A percentile compares a stretch with the other conserved stretches of the same genome.
Conservation (phyloP, 2,888 invertebrate species). For the Piscicola geometra region DNA sequence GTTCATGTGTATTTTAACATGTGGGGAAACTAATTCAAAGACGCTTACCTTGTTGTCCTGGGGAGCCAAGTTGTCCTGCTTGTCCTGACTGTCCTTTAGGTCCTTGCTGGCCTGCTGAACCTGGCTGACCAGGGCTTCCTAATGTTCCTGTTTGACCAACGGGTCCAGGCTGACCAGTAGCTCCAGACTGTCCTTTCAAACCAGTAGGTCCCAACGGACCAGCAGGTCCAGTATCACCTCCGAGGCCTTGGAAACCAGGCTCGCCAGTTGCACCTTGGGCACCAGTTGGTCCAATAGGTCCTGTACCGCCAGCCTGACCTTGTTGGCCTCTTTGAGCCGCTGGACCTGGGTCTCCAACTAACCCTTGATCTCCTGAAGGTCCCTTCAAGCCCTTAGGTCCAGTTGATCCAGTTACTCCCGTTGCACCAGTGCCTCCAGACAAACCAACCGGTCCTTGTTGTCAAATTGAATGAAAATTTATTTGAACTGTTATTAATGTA, state of each 20-base stretch:
- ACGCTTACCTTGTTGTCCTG: conserved; percentile 29
- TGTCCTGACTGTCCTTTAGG: conserved; percentile 35
- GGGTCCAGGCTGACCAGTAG: conserved; percentile 34
- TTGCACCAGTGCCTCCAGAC: conserved; percentile 35
- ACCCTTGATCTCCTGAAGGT: conserved; percentile 36
- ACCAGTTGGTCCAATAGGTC: conserved; percentile 35
- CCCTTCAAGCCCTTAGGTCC: conserved; percentile 36
- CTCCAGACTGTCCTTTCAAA: conserved; percentile 17
- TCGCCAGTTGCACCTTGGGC: conserved; percentile 40
- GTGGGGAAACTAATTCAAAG: too few species aligned
- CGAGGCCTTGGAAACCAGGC: conserved; percentile 24
- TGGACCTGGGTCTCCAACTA: conserved; percentile 24
- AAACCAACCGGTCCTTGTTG: conserved; percentile 34
- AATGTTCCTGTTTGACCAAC: conserved; percentile 36
- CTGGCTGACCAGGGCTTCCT: conserved; percentile 38
- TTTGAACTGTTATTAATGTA: too few species aligned
- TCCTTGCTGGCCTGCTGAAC: conserved; percentile 49
- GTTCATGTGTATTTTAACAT: too few species aligned
- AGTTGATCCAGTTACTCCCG: conserved; percentile 32
- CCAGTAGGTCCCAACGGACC: conserved; percentile 1
- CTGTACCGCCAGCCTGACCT: conserved; percentile 21
- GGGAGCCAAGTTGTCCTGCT: conserved; percentile 35
- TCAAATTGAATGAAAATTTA: too few species aligned
- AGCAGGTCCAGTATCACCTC: neutral
- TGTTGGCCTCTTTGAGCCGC: conserved; percentile 21